Evolutionary conservation across 1,140 invertebrate genomes (phyloP), one percentile per base, ranked within the genome.

Genomic region (Micrasema minimum): DNA sequence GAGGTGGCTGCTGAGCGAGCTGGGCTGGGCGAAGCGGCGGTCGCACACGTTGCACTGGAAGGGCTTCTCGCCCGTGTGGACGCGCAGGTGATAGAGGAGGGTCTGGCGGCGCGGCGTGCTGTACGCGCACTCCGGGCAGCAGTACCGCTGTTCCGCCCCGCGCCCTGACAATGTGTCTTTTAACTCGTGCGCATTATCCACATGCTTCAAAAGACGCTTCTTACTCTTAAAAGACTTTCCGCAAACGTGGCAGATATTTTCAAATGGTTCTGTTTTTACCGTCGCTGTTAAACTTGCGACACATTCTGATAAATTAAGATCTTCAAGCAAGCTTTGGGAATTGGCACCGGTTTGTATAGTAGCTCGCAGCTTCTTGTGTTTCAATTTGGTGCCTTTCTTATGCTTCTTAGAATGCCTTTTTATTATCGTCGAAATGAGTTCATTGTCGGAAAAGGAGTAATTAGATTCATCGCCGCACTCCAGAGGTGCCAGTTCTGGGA

Each of bases 11-110:
- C 77, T 78, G 2, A 87, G 75, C 65, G 81, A 83, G 5, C 83
- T 79, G 18, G 81, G 81, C 72, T 86, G 85, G 4, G 84, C 87
- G 76, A 90, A 90, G 2, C 77, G 78, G 75, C 87, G 87, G 0
- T 85, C 83, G 82, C 89, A 90, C 11, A 86, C 75, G 72, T 87
- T 85, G 51, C 83, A 86, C 7, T 68, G 66, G 65, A 85, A 86
- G 23, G 86, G 84, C 53, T 82, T 79, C 16, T 86, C 82, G 48
- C 86, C 87, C 59, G 85, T 85, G 76, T 89, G 88, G 50, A 84
- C 79, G 53, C 83, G 77, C 76, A 81, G 81, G 66, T 85, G 83
- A 73, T 84, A 82, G 5, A 81, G 78, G 59, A 84, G 75, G 1
- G 80, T 83, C 68, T 85, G 81, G 41, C 82, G 81, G 67, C 83